These are phyloP conservation scores for Mandrillus leucophaeus DNA, from an alignment of 2,113 vertebrate species.

Conservation along the genomic window DNA sequence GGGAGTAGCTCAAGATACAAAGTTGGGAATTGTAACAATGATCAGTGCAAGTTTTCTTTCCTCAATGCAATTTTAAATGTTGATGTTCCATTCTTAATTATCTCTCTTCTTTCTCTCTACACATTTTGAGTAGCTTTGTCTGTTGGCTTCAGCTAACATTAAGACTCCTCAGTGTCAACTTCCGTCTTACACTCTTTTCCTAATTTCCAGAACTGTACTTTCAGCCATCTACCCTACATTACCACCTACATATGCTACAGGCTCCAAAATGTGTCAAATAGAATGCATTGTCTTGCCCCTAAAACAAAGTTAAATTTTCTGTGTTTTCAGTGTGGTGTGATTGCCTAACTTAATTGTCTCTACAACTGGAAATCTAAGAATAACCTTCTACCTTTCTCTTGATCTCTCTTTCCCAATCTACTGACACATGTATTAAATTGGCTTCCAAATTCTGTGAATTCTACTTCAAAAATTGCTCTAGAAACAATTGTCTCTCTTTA, in stretches of 20 bases:
- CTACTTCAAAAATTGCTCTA: conserved; percentile 3
- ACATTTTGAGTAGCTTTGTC: not conserved
- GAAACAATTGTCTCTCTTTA: not conserved
- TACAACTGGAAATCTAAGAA: not conserved
- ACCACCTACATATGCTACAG: not conserved
- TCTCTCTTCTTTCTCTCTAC: not conserved
- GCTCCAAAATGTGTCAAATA: not conserved
- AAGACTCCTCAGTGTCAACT: not conserved
- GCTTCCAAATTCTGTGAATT: conserved; percentile 3
- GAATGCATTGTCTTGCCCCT: not conserved
- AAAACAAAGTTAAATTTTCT: not conserved
- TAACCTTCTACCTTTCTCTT: not conserved
- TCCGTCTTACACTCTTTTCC: not conserved
- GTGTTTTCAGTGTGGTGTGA: not conserved
- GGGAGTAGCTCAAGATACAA: not conserved
- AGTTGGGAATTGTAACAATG: not conserved
- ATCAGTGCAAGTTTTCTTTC: not conserved
- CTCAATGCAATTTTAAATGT: not conserved
- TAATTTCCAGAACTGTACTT: not conserved
- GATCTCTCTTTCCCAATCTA: not conserved
- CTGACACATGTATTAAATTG: not conserved
- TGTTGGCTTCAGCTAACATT: not conserved
- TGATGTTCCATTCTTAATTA: not conserved
- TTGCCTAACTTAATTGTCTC: not conserved
- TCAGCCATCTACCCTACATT: not conserved